Percentiles rank a stretch among this genome's conserved stretches.
Conservation (phyloP, 1,140 invertebrate genomes). For the Carposina sasakii region DNA sequence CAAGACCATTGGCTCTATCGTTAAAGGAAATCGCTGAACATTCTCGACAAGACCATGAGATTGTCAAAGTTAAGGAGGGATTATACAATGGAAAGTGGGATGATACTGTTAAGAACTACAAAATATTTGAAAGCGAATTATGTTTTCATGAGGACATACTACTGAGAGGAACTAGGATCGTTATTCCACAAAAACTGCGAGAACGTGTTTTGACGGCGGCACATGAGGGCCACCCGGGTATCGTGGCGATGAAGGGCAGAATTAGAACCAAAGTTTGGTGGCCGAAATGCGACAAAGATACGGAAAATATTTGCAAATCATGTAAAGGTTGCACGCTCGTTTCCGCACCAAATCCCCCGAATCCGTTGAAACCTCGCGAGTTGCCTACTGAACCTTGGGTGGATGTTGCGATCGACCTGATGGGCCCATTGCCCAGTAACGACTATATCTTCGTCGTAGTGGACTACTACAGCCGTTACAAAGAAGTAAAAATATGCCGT, state of each 20-base stretch:
- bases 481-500: constrained; percentile 14
- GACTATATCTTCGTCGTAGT: constrained; percentile 23
- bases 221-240: constrained; percentile 36
- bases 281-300: constrained; percentile 60
- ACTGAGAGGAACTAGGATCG: constrained; percentile 11
- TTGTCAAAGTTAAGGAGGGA: not conserved
- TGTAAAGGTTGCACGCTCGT: constrained; percentile 53
- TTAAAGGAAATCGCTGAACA: not conserved
- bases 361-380: constrained; percentile 19
- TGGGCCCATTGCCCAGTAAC: constrained; percentile 17
- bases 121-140: constrained; percentile 4
- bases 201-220: constrained; percentile 27
- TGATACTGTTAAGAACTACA: not conserved
- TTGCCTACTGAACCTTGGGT: constrained; percentile 23
- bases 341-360: constrained; percentile 16
- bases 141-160: constrained; percentile 1
- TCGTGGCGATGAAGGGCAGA: constrained; percentile 69
- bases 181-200: constrained; percentile 29
- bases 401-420: constrained; percentile 21
- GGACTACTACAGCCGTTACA: not conserved
- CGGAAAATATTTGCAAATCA: constrained; percentile 42
- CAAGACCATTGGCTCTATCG: not conserved
- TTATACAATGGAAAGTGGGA: not conserved
- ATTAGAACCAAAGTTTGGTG: constrained; percentile 44
- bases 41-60: not conserved